Evolutionary conservation across 2,113 vertebrate genomes (phyloP), one percentile per base, ranked within the genome.

Genomic region (Stigmatopora nigra): DNA sequence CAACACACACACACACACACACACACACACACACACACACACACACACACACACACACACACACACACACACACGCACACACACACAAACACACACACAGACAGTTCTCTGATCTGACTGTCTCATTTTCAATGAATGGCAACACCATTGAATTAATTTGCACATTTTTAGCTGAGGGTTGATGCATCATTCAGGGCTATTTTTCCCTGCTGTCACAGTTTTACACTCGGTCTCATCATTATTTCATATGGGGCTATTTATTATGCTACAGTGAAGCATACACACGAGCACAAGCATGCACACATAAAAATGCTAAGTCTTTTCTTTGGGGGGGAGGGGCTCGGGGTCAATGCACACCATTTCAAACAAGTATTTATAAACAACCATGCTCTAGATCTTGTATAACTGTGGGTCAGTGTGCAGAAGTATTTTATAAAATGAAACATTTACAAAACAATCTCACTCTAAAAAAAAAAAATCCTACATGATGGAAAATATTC

Each of bases 111-210:
- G 77, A 82, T 83, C 70, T 74, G 67, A 81, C 80, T 76, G 69
- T 71, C 70, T 82, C 64, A 70, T 73, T 70, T 72, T 82, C 55
- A 25, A 77, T 79, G 78, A 82, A 79, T 75, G 70, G 68, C 79
- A 75, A 77, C 68, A 78, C 75, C 76, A 61, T 77, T 75, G 85
- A 87, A 82, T 87, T 82, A 47, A 85, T 85, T 85, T 87, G 78
- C 78, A 87, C 79, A 87, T 83, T 79, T 85, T 73, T 85, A 78
- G 76, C 72, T 25, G 68, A 53, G 51, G 81, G 77, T 76, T 77
- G 83, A 84, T 87, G 79, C 82, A 86, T 87, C 84, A 84, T 83
- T 84, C 82, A 84, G 73, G 56, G 65, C 68, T 72, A 77, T 80
- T 85, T 82, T 84, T 79, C 73, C 76, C 78, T 75, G 69, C 77